Percentiles rank a stretch among this genome's conserved stretches.
Conservation (phyloP, 1,140 invertebrate genomes). For the Apis cerana region DNA sequence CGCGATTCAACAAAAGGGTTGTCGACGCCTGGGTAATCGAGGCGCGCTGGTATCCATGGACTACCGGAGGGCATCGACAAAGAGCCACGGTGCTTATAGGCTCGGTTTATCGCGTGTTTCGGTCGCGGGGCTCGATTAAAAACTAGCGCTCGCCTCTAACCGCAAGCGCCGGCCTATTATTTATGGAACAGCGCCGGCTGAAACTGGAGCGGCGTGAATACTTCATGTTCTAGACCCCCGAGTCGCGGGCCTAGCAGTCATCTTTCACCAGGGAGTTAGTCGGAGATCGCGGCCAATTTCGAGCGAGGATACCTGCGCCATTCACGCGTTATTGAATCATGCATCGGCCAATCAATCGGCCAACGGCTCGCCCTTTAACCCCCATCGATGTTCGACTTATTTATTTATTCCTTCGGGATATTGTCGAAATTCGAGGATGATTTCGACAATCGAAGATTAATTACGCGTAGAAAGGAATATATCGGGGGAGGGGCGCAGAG, state of each 20-base stretch:
- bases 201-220: slow-evolving; percentile 62
- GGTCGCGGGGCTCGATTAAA: slow-evolving; percentile 11
- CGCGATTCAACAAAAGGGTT: neutral
- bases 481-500: no score
- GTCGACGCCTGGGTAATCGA: neutral
- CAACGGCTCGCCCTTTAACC: neutral
- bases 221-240: slow-evolving; percentile 34
- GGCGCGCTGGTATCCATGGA: neutral
- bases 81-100: slow-evolving; percentile 60
- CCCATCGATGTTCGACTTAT: no score
- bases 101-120: slow-evolving; percentile 19
- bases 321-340: slow-evolving; percentile 58
- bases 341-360: slow-evolving; percentile 60
- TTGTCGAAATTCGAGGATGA: no score
- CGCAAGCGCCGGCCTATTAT: slow-evolving; percentile 53
- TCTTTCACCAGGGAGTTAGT: slow-evolving; percentile 32
- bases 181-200: slow-evolving; percentile 44
- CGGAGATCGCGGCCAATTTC: slow-evolving; percentile 37
- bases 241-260: slow-evolving; percentile 22
- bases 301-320: slow-evolving; percentile 28
- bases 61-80: slow-evolving; percentile 62
- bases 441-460: no score
- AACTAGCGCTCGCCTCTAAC: slow-evolving; percentile 46
- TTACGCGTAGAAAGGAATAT: no score
- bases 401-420: no score